phyloP scores from a whole-genome alignment of 2,113 vertebrate genomes.

The Murina feae region DNA sequence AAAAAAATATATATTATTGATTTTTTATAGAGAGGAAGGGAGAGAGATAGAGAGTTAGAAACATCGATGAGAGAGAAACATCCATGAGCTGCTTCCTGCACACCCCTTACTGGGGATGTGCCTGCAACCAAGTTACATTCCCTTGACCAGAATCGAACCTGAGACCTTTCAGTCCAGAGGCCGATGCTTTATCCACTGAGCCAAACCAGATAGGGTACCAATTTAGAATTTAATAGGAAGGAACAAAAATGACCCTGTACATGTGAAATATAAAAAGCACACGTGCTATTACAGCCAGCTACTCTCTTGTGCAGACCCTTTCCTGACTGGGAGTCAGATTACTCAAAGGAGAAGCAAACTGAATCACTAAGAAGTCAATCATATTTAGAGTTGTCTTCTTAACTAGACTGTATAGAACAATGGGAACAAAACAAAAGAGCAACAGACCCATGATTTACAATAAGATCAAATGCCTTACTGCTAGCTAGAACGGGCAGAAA shows the following conservation, averaged over 20 bases:
- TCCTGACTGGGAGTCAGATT: neutral
- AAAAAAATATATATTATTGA: neutral
- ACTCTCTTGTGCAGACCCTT: neutral
- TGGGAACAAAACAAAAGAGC: neutral
- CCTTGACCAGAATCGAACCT: too few species aligned
- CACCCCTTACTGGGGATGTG: too few species aligned
- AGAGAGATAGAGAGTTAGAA: too few species aligned
- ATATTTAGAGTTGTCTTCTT: slow-evolving; percentile 18
- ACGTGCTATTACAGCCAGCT: neutral
- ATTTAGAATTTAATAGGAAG: neutral
- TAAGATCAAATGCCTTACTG: neutral
- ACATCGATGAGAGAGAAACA: too few species aligned
- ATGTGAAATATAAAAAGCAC: neutral
- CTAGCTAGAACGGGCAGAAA: neutral
- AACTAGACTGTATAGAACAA: neutral
- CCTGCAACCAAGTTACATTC: too few species aligned
- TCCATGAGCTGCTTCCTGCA: too few species aligned
- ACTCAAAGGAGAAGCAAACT: slow-evolving; percentile 36
- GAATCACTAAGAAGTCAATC: neutral
- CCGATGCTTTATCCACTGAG: too few species aligned
- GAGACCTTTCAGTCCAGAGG: too few species aligned
- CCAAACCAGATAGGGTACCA: too few species aligned
- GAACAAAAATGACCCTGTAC: neutral
- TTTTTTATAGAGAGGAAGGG: too few species aligned
- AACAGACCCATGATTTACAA: slow-evolving; percentile 5